Evolutionary conservation across 2,888 invertebrate genomes (phyloP).

Genomic region (Melolontha melolontha): DNA sequence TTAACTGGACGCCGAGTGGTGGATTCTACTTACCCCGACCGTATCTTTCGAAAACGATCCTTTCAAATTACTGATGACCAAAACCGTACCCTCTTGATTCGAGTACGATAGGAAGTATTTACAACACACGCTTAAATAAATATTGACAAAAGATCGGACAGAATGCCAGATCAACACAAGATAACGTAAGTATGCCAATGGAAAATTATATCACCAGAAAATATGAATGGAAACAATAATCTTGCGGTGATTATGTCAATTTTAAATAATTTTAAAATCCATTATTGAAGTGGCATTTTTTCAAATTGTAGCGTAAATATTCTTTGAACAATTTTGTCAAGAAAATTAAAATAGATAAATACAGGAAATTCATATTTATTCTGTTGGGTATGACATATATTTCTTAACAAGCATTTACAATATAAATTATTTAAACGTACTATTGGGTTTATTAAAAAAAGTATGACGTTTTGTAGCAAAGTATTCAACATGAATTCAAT

Average conservation of each 20-base stretch:
- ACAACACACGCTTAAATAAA: slow-evolving; percentile 50
- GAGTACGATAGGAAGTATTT: slow-evolving; percentile 49
- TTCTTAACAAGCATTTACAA: too few species aligned
- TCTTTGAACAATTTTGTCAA: too few species aligned
- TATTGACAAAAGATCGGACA: slow-evolving; percentile 48
- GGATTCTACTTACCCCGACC: slow-evolving; percentile 46
- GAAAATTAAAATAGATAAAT: too few species aligned
- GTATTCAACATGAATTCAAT: too few species aligned
- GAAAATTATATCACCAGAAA: slow-evolving; percentile 42
- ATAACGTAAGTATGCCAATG: slow-evolving; percentile 44
- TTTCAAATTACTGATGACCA: slow-evolving; percentile 47
- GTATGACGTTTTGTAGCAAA: too few species aligned
- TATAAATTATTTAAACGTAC: too few species aligned
- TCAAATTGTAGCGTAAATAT: too few species aligned
- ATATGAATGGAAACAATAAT: slow-evolving; percentile 26
- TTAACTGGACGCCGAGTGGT: slow-evolving; percentile 42
- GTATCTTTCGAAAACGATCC: slow-evolving; percentile 44
- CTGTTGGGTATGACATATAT: too few species aligned
- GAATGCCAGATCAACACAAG: slow-evolving; percentile 38
- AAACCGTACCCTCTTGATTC: slow-evolving; percentile 47
- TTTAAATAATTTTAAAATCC: slow-evolving; percentile 30
- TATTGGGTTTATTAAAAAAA: too few species aligned
- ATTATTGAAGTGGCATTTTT: slow-evolving; percentile 6
- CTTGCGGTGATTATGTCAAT: slow-evolving; percentile 27
- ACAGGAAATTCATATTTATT: too few species aligned